Base-by-base conservation (phyloP, 2,113 vertebrate genomes). In the Scomber scombrus region DNA sequence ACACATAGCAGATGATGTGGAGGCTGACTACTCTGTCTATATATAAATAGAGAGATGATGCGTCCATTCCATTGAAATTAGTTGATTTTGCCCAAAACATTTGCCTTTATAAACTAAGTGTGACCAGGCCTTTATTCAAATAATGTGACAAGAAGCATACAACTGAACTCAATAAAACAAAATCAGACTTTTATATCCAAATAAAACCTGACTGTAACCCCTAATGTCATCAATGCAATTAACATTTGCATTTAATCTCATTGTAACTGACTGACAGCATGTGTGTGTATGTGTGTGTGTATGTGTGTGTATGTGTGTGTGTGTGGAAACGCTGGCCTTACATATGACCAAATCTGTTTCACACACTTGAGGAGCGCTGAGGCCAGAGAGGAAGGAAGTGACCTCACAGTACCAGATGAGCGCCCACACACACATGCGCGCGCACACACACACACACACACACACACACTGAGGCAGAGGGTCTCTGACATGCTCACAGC, bases 381-480 rank as follows among this genome's bases (percentile, higher is more conserved):
- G 86, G 78, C 75, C 85, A 86, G 45, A 84, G 76, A 78, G 81
- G 84, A 87, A 89, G 92, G 88, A 91, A 88, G 82, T 92, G 88
- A 91, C 88, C 84, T 91, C 84, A 89, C 75, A 84, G 76, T 75
- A 82, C 88, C 88, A 87, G 85, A 90, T 88, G 88, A 91, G 78
- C 70, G 23, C 80, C 71, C 84, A 69, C 84, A 75, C 77, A 69
- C 43, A 61, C 73, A 78, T 64, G 67, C 55, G 16, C 57, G 49
- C 60, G 51, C 64, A 69, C 73, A 65, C 50, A 47, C 56, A 46
- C 50, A 69, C 56, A 73, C 62, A 71, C 60, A 58, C 74, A 73
- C 51, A 58, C 61, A 58, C 81, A 62, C 19, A 69, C 55, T 5
- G 29, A 73, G 13, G 54, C 71, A 72, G 45, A 69, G 19, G 34